A percentile compares a stretch with the other conserved stretches of the same genome.
Evolutionary conservation across 2,888 invertebrate genomes (phyloP).

Genomic region (Morinoia aosen): DNA sequence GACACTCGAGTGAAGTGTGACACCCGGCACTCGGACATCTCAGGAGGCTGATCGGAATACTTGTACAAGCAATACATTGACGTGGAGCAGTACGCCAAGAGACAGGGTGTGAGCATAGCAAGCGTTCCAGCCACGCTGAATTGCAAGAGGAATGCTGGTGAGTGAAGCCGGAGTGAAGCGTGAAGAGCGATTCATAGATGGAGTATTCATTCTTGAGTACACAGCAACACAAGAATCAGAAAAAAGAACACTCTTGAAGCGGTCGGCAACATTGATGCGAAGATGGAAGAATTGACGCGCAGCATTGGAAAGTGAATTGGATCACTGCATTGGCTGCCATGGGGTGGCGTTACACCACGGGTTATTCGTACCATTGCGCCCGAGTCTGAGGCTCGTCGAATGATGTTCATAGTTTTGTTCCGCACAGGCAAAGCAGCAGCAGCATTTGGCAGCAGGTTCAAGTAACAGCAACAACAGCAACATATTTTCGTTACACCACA

Average conservation of each 20-base stretch:
- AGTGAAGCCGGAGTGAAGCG: not conserved
- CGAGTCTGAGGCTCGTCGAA: not conserved
- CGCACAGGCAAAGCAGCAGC: not conserved
- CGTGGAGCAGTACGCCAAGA: not conserved
- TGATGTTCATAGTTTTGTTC: not conserved
- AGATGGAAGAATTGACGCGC: too few species aligned
- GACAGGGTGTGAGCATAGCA: not conserved
- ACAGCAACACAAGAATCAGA: not conserved
- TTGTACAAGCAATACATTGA: not conserved
- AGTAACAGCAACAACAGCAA: not conserved
- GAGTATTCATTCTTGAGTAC: not conserved
- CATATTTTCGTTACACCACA: not conserved
- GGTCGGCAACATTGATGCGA: not conserved
- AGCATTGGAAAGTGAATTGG: too few species aligned
- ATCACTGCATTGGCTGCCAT: not conserved
- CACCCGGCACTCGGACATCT: not conserved
- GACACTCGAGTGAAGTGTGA: not conserved
- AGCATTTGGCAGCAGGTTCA: not conserved
- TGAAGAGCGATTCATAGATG: not conserved
- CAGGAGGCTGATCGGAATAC: not conserved
- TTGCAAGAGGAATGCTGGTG: not conserved
- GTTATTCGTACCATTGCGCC: not conserved
- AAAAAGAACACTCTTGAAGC: not conserved
- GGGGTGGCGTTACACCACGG: not conserved
- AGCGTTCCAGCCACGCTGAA: not conserved